phyloP scores from a whole-genome alignment of 2,113 vertebrate genomes.

The Poeciliopsis prolifica region DNA sequence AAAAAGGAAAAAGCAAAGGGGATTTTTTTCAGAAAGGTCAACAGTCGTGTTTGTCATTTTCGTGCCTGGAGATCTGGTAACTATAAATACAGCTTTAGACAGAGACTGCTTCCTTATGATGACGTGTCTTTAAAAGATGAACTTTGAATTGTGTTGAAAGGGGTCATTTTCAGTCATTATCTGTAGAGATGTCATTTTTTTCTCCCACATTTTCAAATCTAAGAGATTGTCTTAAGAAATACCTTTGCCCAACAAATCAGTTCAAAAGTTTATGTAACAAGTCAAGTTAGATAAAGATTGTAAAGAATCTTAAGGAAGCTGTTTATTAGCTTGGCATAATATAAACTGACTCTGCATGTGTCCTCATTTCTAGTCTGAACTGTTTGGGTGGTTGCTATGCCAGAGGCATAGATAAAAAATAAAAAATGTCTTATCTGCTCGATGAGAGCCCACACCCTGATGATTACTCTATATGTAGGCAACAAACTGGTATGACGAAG shows the following conservation, averaged over 20 bases:
- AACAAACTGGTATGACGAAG: conserved; percentile 5
- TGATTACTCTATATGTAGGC: not conserved
- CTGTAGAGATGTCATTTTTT: not conserved
- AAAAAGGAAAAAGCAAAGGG: not conserved
- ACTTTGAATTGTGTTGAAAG: not conserved
- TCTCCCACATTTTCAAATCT: not conserved
- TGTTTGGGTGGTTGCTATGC: conserved; percentile 11
- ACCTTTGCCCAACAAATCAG: not conserved
- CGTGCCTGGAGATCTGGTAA: not conserved
- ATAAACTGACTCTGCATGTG: not conserved
- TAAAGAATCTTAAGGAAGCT: not conserved
- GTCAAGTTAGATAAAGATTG: not conserved
- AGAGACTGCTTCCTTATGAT: not conserved
- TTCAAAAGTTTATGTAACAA: not conserved
- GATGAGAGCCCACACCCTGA: conserved; percentile 23
- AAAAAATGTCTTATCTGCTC: conserved; percentile 18
- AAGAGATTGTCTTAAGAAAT: not conserved
- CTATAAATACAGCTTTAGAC: not conserved
- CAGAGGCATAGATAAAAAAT: conserved; percentile 22
- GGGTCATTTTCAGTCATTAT: not conserved
- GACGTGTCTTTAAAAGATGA: not conserved
- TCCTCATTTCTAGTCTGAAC: not conserved
- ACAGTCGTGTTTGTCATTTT: not conserved
- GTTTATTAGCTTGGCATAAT: not conserved
- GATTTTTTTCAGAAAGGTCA: not conserved